These are phyloP conservation scores for Gastracanthus pulcherrimus DNA, from an alignment of 2,888 invertebrate genomes.

Conservation along the genomic window DNA sequence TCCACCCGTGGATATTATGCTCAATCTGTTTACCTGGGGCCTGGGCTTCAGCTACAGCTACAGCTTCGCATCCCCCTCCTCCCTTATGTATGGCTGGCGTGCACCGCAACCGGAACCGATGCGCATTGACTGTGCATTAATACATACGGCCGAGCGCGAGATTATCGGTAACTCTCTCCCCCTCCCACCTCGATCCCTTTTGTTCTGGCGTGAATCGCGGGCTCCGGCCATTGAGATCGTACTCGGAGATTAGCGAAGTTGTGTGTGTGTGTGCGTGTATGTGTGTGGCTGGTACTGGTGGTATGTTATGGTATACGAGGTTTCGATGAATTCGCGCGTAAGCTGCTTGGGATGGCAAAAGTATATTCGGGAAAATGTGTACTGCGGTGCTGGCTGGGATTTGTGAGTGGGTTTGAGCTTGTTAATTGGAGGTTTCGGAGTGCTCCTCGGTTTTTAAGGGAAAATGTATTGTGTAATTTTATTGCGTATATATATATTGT, in stretches of 20 bases:
- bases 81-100: not conserved
- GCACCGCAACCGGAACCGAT: constrained; percentile 1
- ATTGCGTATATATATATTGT: no score
- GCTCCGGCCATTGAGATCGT: not conserved
- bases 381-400: no score
- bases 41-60: not conserved
- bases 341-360: not conserved
- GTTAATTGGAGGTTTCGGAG: no score
- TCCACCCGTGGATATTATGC: constrained; percentile 13
- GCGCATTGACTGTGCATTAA: constrained; percentile 20
- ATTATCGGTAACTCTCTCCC: no score
- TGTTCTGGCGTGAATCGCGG: constrained; percentile 23
- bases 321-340: not conserved
- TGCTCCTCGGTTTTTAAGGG: no score
- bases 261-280: not conserved
- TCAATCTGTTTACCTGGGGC: constrained; percentile 19
- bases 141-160: constrained; percentile 22
- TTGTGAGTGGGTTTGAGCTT: no score
- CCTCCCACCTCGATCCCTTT: no score
- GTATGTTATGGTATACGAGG: not conserved
- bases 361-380: no score
- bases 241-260: not conserved
- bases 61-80: not conserved
- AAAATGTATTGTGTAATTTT: no score
- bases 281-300: not conserved